Evolutionary conservation across 2,888 invertebrate genomes (phyloP).

Genomic region (Hirtodrosophila cameraria): DNA sequence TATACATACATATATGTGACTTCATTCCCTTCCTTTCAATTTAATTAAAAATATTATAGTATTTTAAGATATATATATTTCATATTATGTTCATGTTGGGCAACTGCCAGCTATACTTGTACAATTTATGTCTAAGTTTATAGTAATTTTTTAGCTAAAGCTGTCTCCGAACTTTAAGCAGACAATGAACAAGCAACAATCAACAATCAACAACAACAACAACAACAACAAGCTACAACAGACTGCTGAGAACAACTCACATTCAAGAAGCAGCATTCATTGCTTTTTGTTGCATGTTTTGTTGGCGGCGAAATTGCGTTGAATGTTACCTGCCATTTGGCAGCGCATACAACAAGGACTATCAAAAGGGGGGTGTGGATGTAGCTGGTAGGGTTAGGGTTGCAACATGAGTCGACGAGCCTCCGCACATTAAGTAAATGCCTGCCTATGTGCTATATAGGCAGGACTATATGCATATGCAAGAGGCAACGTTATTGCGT

Average conservation of each 20-base stretch:
- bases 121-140: not conserved
- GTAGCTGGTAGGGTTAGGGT: not conserved
- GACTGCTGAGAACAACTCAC: conserved; percentile 25
- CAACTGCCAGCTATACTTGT: not conserved
- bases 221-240: conserved; percentile 7
- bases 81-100: too few species aligned
- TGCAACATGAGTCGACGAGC: conserved; percentile 25
- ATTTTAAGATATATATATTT: too few species aligned
- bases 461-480: conserved; percentile 55
- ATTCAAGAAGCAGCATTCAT: conserved; percentile 20
- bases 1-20: too few species aligned
- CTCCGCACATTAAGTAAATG: conserved; percentile 70
- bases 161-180: conserved; percentile 30
- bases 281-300: conserved; percentile 57
- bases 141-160: not conserved
- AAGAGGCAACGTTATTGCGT: conserved; percentile 57
- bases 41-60: too few species aligned
- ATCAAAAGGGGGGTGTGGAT: not conserved
- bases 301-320: conserved; percentile 75
- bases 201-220: conserved; percentile 9
- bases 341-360: conserved; percentile 40
- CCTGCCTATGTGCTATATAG: conserved; percentile 51
- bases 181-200: conserved; percentile 34
- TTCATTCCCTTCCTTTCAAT: too few species aligned
- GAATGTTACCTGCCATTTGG: conserved; percentile 78